Percentiles rank a stretch among this genome's conserved stretches.
phyloP scores from a whole-genome alignment of 1,140 invertebrate genomes.

The Drosophila nigromelanica region DNA sequence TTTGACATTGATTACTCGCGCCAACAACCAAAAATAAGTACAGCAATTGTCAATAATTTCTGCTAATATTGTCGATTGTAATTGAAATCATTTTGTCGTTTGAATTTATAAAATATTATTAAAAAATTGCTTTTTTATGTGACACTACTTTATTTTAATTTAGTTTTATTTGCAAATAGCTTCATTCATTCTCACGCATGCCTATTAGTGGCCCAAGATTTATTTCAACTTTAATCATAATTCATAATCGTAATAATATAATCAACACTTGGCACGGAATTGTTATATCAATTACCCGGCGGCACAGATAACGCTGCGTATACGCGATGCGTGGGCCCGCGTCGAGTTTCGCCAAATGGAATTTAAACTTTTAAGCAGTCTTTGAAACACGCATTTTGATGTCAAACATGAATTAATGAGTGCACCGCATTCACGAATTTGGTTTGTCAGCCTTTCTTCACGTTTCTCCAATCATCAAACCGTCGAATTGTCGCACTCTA shows the following conservation, averaged over 20 bases:
- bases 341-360: neutral
- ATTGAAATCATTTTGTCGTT: slow-evolving; percentile 16
- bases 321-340: slow-evolving; percentile 42
- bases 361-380: slow-evolving; percentile 13
- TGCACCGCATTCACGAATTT: slow-evolving; percentile 9
- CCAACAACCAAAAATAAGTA: slow-evolving; percentile 2
- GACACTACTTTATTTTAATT: slow-evolving; percentile 30
- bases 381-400: slow-evolving; percentile 5
- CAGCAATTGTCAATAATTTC: slow-evolving; percentile 7
- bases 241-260: slow-evolving; percentile 61
- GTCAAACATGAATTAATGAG: slow-evolving; percentile 6
- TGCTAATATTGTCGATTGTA: slow-evolving; percentile 12
- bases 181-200: slow-evolving; percentile 14
- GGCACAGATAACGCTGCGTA: slow-evolving; percentile 50
- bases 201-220: slow-evolving; percentile 32
- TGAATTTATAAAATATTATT: slow-evolving; percentile 7
- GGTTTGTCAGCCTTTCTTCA: neutral
- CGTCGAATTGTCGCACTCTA: neutral
- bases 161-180: slow-evolving; percentile 9
- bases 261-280: slow-evolving; percentile 58
- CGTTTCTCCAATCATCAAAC: slow-evolving; percentile 3
- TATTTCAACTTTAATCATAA: slow-evolving; percentile 57
- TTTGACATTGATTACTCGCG: slow-evolving; percentile 26
- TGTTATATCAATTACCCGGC: slow-evolving; percentile 55
- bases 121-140: slow-evolving; percentile 47